Evolutionary conservation across 2,888 invertebrate species (phyloP), one percentile per base, ranked within the genome.

Genomic region (Tetragonula carbonaria): DNA sequence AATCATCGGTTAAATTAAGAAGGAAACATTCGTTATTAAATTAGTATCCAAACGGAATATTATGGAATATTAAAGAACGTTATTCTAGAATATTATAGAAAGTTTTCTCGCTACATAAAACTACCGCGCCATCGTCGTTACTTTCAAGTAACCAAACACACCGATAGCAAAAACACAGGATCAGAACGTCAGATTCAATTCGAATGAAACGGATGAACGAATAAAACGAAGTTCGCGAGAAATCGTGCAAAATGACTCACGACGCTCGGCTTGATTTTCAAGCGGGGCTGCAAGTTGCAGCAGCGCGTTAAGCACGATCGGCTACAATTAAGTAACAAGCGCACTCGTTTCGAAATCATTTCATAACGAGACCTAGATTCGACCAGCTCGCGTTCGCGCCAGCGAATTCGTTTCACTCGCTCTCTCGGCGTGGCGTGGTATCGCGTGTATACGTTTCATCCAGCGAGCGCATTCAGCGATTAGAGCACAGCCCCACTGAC

Each of bases 341-440:
- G 21, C 50, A 53, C 23, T 51, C 65, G 72, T 90, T 86, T 87
- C 73, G 86, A 90, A 90, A 90, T 82, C 70, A 55, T 90, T 90
- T 88, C 88, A 85, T 84, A 90, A 90, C 84, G 82, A 86, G 82
- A 78, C 83, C 88, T 77, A 87, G 78, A 83, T 87, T 85, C 82
- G 70, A 68, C 59, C 70, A 74, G 57, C 45, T 45, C 45, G 45
- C 45, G 28, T 33, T 62, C 78, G 71, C 74, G 75, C 78, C 28
- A 28, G 28, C 74, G 80, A 88, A 89, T 81, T 78, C 65, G 75
- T 84, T 82, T 87, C 87, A 53, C 50, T 82, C 71, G 38, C 23
- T 76, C 71, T 50, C 33, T 4, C 18, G 38, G 45, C 45, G 8
- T 45, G 45, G 45, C 45, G 1, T 11, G 45, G 28, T 28, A 28